Evolutionary conservation across 2,113 vertebrate genomes (phyloP).

Genomic region (Cynoglossus semilaevis): DNA sequence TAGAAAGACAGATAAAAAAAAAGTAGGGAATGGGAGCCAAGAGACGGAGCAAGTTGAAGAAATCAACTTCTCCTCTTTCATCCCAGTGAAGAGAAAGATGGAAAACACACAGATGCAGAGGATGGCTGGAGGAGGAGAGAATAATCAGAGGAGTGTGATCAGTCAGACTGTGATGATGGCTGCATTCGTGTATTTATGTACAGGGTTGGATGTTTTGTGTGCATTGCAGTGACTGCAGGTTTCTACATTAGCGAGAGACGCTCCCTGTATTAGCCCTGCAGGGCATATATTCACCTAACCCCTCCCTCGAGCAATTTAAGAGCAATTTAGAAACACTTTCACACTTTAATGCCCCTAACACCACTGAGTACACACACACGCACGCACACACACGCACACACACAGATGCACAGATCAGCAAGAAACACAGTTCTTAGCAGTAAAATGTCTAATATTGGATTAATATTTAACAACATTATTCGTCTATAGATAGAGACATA

Average conservation of each 20-base stretch:
- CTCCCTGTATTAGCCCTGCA: conserved; percentile 40
- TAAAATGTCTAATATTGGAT: conserved; percentile 46
- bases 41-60: conserved; percentile 2
- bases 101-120: conserved; percentile 12
- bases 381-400: conserved; percentile 17
- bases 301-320: conserved; percentile 60
- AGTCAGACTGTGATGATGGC: conserved; percentile 15
- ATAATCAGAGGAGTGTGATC: conserved; percentile 40
- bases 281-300: conserved; percentile 53
- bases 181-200: conserved; percentile 12
- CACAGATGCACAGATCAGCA: conserved; percentile 64
- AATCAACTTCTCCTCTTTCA: conserved; percentile 57
- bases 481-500: neutral
- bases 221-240: conserved; percentile 17
- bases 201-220: conserved; percentile 11
- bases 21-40: neutral
- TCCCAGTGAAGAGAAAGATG: conserved; percentile 20
- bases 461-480: conserved; percentile 52
- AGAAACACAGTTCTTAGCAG: conserved; percentile 38
- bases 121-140: conserved; percentile 14
- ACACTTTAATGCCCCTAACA: conserved; percentile 63
- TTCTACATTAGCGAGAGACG: conserved; percentile 31
- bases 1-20: conserved; percentile 55
- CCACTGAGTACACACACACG: conserved; percentile 24
- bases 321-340: conserved; percentile 69